Evolutionary conservation across 2,888 invertebrate genomes (phyloP), one percentile per base, ranked within the genome.

Genomic region (Sinotaia quadrata): DNA sequence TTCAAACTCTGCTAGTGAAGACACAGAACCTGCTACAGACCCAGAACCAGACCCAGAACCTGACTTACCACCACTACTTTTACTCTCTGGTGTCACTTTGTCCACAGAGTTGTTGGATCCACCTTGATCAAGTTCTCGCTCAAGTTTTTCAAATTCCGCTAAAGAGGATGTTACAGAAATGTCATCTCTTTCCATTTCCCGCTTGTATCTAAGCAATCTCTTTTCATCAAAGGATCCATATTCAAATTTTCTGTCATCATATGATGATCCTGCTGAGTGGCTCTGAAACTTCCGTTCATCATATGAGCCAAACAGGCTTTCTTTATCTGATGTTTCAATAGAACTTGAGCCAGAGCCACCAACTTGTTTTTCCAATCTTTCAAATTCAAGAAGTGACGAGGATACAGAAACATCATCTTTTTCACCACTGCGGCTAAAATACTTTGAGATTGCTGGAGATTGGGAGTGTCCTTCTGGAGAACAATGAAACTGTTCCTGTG

Each of bases 61-160:
- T n/a, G 54, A 52, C 31, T 56, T 52, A 31, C 79, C 76, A 29
- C 75, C 81, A 73, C 83, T 83, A 60, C 82, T 80, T 73, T 81
- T 82, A 52, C 78, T 81, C 21, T 81, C 84, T 51, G 79, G 78
- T n/a, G 82, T 73, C 21, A 83, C 66, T 59, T 75, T 91, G 78
- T 91, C 91, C 31, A 78, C 76, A 34, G 84, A 84, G 36, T 81
- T 77, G 8, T 60, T 60, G 24, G 81, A 81, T 18, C 78, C 76
- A 18, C 79, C 81, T 21, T 80, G 78, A 52, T 73, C 76, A 15
- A 97, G 92, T 1, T 95, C 94, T 79, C 92, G 92, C 88, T 97
- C 97, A 18, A 97, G 89, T 74, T 93, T 93, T 89, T 97, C 97
- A 90, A 97, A 97, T 87, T 97, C 97, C 88, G 96, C 95, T 71